phyloP scores from a whole-genome alignment of 2,888 invertebrate species.

The Lasius platythorax region DNA sequence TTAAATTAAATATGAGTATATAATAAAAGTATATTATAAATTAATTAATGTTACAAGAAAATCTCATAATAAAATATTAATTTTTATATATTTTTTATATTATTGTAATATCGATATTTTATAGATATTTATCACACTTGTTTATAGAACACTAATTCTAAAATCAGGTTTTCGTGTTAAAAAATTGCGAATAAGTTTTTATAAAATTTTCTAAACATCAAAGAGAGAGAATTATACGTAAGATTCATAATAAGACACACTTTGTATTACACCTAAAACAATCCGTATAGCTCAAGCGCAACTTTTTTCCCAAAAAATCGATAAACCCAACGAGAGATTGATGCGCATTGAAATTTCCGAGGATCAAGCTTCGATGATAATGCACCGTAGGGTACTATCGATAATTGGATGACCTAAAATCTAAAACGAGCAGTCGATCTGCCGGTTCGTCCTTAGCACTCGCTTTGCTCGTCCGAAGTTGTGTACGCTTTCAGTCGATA shows the following conservation, averaged over 20 bases:
- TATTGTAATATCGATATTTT: no score
- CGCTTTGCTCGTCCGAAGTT: conserved; percentile 23
- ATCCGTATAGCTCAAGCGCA: neutral
- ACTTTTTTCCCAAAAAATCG: conserved; percentile 71
- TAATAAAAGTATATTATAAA: no score
- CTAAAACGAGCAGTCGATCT: conserved; percentile 46
- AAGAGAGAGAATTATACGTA: neutral
- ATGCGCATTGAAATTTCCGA: conserved; percentile 20
- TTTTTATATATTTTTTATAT: no score
- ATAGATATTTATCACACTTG: neutral
- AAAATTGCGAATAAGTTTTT: neutral
- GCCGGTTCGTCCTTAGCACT: conserved; percentile 7
- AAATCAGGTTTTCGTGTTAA: neutral
- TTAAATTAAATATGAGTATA: no score
- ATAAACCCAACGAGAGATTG: conserved; percentile 56
- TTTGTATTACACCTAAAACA: neutral
- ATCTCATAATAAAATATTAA: no score
- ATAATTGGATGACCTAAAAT: conserved; percentile 47
- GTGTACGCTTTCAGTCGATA: conserved; percentile 18
- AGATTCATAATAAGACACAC: neutral
- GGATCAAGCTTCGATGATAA: conserved; percentile 51
- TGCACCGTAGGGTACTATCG: conserved; percentile 9
- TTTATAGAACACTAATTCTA: neutral
- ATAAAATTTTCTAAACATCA: conserved; percentile 3
- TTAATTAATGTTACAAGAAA: no score